Evolutionary conservation across 2,797 vertebrate species (phyloP), one percentile per base, ranked within the genome.

Genomic region (Champsocephalus esox): DNA sequence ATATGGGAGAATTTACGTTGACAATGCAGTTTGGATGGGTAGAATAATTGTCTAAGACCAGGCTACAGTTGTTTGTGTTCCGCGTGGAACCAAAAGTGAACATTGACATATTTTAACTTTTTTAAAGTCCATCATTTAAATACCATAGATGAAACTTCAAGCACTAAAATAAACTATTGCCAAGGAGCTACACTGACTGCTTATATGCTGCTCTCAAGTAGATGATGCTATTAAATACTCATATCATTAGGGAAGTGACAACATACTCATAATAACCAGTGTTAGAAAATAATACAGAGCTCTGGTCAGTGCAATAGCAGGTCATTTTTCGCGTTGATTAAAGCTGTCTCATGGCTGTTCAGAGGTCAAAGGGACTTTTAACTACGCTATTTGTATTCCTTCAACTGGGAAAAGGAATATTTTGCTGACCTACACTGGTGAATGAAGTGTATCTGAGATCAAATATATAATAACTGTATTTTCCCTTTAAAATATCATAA

Each of bases 251-350:
- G 52, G 70, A 55, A 55, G 46, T 79, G 66, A 81, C 19, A 75
- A 55, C 9, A 50, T 45, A 73, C 3, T 28, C 28, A 28, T 28
- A 28, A 28, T 28, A 28, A 69, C 67, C 59, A 67, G 10, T 59
- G 38, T 52, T 73, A 60, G 56, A 54, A 62, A 52, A 69, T 69
- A 38, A 76, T 52, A 69, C 57, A 83, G 78, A 77, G 65, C 38
- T 46, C 56, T 54, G 70, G 66, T 75, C 79, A 74, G 81, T 73
- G 49, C 89, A 88, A 90, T 87, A 78, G 87, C 70, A 78, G 75
- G 84, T 82, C 54, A 89, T 89, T 85, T 89, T 85, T 88, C 85
- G 80, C 77, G 83, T 87, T 86, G 88, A 91, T 91, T 84, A 61
- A 24, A 81, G 55, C 79, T 73, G 81, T 85, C 79, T 79, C 56